Evolutionary conservation across 2,888 invertebrate genomes (phyloP).

Genomic region (Netelia virgata): DNA sequence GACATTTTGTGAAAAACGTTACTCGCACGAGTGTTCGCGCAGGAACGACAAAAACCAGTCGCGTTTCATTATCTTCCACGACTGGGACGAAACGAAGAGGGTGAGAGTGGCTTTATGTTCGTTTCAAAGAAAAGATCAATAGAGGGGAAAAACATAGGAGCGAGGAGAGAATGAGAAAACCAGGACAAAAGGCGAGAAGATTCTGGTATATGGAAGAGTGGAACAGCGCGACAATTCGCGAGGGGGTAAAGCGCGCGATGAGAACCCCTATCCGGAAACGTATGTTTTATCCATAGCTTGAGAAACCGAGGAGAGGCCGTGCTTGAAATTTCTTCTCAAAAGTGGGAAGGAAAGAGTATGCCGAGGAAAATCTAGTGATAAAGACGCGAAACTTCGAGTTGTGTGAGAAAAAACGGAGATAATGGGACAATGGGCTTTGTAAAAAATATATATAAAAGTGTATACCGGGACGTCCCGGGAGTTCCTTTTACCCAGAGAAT

Average conservation of each 20-base stretch:
- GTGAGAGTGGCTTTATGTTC: conserved; percentile 17
- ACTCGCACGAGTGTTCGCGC: background rate
- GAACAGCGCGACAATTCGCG: conserved; percentile 18
- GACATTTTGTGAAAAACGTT: background rate
- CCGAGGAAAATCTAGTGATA: background rate
- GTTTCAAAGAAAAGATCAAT: conserved; percentile 25
- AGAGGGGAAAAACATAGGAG: conserved; percentile 2
- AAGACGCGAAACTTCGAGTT: background rate
- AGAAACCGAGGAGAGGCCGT: background rate
- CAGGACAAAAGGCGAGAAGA: conserved; percentile 34
- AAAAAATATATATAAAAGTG: conserved; percentile 10
- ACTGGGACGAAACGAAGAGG: conserved; percentile 37
- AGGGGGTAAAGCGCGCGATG: conserved; percentile 32
- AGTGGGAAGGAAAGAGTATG: background rate
- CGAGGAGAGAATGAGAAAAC: conserved; percentile 26
- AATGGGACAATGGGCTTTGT: background rate
- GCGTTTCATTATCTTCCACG: conserved; percentile 50
- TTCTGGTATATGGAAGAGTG: conserved; percentile 24
- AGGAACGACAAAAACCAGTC: conserved; percentile 33
- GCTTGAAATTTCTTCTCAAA: background rate
- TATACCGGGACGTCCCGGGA: background rate
- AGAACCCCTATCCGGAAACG: conserved; percentile 13
- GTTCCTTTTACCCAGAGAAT: background rate
- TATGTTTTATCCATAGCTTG: background rate
- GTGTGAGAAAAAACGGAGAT: conserved; percentile 10